These are phyloP conservation scores for Cyrtorhinus lividipennis DNA, from an alignment of 1,140 invertebrate genomes.

Conservation along the genomic window DNA sequence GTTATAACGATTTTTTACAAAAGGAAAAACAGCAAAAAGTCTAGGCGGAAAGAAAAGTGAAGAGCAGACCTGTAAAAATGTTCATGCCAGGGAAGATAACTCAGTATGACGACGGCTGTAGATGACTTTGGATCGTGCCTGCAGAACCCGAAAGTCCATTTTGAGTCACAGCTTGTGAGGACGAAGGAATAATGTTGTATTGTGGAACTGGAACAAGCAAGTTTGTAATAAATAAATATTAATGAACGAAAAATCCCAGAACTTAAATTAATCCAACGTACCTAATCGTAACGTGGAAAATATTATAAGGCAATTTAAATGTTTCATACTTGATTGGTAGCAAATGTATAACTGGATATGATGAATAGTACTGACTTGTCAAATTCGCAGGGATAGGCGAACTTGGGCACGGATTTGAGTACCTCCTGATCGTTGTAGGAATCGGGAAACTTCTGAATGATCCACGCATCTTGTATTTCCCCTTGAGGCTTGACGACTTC, in stretches of 20 bases:
- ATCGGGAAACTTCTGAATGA: conserved; percentile 61
- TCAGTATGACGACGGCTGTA: conserved; percentile 61
- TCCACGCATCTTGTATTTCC: conserved; percentile 43
- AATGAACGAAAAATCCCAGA: too few species aligned
- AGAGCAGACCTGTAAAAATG: conserved; percentile 81
- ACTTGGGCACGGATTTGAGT: conserved; percentile 64
- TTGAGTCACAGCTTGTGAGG: conserved; percentile 79
- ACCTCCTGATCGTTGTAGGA: conserved; percentile 58
- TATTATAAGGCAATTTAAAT: too few species aligned
- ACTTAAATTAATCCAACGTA: too few species aligned
- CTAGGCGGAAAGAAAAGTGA: too few species aligned
- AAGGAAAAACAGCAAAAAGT: too few species aligned
- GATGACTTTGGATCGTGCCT: conserved; percentile 71
- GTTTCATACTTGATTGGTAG: too few species aligned
- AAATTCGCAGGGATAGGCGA: conserved; percentile 69
- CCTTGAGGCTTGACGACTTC: conserved; percentile 53
- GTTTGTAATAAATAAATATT: too few species aligned
- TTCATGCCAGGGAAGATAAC: conserved; percentile 89
- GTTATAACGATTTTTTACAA: background rate
- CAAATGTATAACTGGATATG: too few species aligned
- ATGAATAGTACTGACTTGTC: conserved; percentile 64
- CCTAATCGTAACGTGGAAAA: too few species aligned
- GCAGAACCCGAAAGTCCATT: conserved; percentile 93
- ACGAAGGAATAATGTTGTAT: conserved; percentile 87
- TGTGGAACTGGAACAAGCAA: conserved; percentile 39